A percentile compares a stretch with the other conserved stretches of the same genome.
Conservation (phyloP, 2,888 invertebrate species). For the Strigamia maritima region DNA sequence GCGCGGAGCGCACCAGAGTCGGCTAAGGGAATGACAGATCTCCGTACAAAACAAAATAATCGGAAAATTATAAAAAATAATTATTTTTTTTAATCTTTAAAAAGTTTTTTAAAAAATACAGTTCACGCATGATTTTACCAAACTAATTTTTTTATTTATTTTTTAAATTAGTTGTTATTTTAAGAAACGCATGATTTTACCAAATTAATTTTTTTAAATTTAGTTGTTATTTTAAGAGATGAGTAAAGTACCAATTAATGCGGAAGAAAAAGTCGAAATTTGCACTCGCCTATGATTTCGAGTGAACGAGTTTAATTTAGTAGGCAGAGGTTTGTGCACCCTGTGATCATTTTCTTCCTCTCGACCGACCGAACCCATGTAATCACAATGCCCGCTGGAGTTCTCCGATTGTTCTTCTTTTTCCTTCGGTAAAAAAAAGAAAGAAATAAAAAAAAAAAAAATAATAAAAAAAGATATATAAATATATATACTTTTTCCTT, state of each 20-base stretch:
- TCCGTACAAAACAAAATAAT: too few relatives aligned
- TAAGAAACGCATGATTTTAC: too few relatives aligned
- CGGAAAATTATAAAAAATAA: too few relatives aligned
- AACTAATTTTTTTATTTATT: too few relatives aligned
- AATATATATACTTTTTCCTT: not conserved
- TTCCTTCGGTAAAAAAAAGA: not conserved
- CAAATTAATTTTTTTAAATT: too few relatives aligned
- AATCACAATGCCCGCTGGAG: conserved; percentile 15
- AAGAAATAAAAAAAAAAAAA: not conserved
- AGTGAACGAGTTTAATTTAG: not conserved
- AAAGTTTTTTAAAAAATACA: too few relatives aligned
- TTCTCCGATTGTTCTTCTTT: not conserved
- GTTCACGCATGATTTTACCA: too few relatives aligned
- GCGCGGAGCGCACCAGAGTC: too few relatives aligned
- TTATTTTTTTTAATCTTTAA: too few relatives aligned
- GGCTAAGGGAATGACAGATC: too few relatives aligned
- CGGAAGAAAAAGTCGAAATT: not conserved
- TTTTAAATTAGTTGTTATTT: too few relatives aligned
- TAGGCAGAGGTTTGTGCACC: conserved; percentile 15
- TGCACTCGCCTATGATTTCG: not conserved
- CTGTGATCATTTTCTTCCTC: conserved; percentile 2
- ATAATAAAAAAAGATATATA: not conserved
- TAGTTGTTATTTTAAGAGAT: too few relatives aligned
- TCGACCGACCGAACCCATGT: not conserved
- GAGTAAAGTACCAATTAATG: not conserved